Conservation (phyloP, 2,113 vertebrate genomes). For the Corythornis cristatus region DNA sequence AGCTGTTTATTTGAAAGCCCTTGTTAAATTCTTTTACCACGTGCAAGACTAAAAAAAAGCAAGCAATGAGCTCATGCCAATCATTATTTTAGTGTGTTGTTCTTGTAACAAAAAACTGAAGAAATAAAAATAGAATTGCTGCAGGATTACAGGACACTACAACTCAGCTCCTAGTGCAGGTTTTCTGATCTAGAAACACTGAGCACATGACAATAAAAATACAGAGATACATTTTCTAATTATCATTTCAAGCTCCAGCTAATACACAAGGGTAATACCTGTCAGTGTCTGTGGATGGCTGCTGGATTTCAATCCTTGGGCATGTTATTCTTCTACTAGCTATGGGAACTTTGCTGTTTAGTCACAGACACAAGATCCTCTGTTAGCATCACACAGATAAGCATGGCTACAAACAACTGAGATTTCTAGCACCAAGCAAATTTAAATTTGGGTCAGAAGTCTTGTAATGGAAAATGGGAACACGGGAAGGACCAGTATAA, state of each 20-base stretch:
- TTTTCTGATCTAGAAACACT: constrained; percentile 38
- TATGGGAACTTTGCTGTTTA: constrained; percentile 73
- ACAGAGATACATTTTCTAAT: constrained; percentile 22
- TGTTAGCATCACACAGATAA: constrained; percentile 64
- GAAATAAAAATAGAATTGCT: constrained; percentile 43
- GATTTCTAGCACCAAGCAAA: constrained; percentile 24
- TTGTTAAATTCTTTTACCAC: neutral
- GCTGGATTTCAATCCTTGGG: constrained; percentile 77
- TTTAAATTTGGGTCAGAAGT: neutral
- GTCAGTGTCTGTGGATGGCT: constrained; percentile 76
- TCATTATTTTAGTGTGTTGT: neutral
- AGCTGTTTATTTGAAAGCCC: neutral
- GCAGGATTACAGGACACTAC: neutral
- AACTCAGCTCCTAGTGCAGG: neutral
- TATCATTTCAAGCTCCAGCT: constrained; percentile 16
- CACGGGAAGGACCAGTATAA: neutral
- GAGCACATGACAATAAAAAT: constrained; percentile 39
- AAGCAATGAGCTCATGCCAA: neutral
- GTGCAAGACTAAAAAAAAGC: neutral
- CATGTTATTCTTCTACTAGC: constrained; percentile 73
- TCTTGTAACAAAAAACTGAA: constrained; percentile 52
- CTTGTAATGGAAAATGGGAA: neutral
- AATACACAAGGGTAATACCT: constrained; percentile 65
- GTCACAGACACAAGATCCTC: constrained; percentile 72
- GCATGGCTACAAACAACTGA: constrained; percentile 27